These are phyloP conservation scores for Volucella zonaria DNA, from an alignment of 2,888 invertebrate genomes.

Conservation along the genomic window DNA sequence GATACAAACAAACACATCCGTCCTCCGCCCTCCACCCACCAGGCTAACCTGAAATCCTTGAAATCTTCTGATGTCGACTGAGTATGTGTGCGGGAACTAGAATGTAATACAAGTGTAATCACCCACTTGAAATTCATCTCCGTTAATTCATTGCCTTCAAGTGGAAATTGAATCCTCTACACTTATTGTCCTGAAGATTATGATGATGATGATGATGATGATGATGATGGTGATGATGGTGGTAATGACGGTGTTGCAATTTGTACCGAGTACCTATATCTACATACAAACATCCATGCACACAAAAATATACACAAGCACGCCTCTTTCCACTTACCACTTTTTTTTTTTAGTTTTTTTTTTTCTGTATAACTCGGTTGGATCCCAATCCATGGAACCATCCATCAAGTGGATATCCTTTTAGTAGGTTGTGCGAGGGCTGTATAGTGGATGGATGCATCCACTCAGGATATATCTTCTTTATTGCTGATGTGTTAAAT, in stretches of 20 bases:
- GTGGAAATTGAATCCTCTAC: conserved; percentile 34
- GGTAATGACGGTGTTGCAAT: conserved; percentile 11
- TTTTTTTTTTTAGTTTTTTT: background rate
- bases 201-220: conserved; percentile 26
- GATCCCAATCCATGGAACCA: background rate
- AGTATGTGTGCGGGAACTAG: background rate
- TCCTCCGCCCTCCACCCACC: too few relatives aligned
- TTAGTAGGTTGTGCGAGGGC: conserved; percentile 24
- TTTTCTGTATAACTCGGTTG: too few relatives aligned
- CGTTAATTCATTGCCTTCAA: conserved; percentile 8
- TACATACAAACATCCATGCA: background rate
- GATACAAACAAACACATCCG: background rate
- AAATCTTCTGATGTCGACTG: background rate
- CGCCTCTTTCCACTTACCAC: conserved; percentile 16
- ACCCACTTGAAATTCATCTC: conserved; percentile 35
- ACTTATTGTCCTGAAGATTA: conserved; percentile 37
- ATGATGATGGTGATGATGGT: conserved; percentile 26
- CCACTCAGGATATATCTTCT: conserved; percentile 52
- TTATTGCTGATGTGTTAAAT: conserved; percentile 73
- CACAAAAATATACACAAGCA: conserved; percentile 7
- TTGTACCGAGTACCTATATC: background rate
- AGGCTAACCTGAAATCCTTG: conserved; percentile 18
- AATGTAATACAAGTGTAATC: conserved; percentile 23
- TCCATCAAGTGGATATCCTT: conserved; percentile 10
- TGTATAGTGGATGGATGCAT: conserved; percentile 43